A percentile compares a stretch with the other conserved stretches of the same genome.
Conservation (phyloP, 2,797 vertebrate genomes). For the Clarias platycephalus region DNA sequence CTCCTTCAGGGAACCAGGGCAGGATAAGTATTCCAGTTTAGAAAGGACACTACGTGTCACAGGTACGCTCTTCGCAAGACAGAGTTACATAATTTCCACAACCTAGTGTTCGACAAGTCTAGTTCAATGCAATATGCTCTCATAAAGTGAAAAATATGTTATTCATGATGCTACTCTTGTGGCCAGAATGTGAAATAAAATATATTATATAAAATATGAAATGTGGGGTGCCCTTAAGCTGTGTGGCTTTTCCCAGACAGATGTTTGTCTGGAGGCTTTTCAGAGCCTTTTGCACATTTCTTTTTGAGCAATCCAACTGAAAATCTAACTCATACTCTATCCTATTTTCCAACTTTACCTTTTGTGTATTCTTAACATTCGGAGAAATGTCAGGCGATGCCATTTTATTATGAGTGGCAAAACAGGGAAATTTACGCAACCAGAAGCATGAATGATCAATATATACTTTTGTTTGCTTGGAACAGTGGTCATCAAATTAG, state of each 20-base stretch:
- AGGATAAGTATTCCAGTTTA: background rate
- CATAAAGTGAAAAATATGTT: constrained; percentile 23
- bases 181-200: constrained; percentile 47
- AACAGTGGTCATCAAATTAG: constrained; percentile 73
- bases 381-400: constrained; percentile 49
- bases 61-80: background rate
- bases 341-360: constrained; percentile 49
- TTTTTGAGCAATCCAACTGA: constrained; percentile 53
- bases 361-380: constrained; percentile 27
- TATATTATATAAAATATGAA: constrained; percentile 13
- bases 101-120: constrained; percentile 10
- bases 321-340: constrained; percentile 56
- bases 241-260: constrained; percentile 42
- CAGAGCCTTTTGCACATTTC: constrained; percentile 26
- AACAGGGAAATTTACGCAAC: constrained; percentile 53
- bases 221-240: constrained; percentile 41
- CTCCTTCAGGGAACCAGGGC: no score
- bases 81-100: background rate
- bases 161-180: constrained; percentile 48
- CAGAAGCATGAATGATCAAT: constrained; percentile 66
- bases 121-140: background rate
- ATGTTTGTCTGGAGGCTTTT: constrained; percentile 51
- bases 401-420: constrained; percentile 55
- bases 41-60: background rate
- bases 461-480: constrained; percentile 59